Evolutionary conservation across 2,113 vertebrate species (phyloP).

Genomic region (Tragulus kanchil): DNA sequence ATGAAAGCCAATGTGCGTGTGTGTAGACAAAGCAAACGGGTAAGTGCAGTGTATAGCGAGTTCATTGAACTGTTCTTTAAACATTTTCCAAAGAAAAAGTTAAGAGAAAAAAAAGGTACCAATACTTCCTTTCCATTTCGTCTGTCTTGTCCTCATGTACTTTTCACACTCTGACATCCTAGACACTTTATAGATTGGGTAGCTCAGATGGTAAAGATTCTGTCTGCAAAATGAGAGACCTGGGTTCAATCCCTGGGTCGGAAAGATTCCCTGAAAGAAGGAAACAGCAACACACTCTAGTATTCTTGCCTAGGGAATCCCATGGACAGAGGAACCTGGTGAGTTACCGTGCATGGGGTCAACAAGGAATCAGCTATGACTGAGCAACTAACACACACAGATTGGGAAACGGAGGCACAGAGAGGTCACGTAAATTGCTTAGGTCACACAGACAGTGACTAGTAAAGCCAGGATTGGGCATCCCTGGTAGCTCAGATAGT

Average conservation of each 20-base stretch:
- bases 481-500: too few species aligned
- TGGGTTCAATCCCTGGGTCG: neutral
- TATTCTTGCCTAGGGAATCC: neutral
- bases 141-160: neutral
- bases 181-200: neutral
- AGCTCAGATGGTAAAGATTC: neutral
- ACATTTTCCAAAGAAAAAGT: slow-evolving; percentile 39
- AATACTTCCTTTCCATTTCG: neutral
- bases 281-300: neutral
- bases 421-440: neutral
- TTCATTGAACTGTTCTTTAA: neutral
- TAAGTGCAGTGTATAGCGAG: neutral
- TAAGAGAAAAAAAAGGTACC: neutral
- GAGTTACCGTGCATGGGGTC: neutral
- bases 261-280: neutral
- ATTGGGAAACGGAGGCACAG: neutral
- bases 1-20: neutral
- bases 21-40: neutral
- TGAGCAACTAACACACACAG: neutral
- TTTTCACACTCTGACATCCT: neutral
- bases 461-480: too few species aligned
- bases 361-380: neutral
- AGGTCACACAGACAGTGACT: neutral
- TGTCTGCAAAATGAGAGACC: neutral
- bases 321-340: neutral